These are phyloP conservation scores for Peribatodes rhomboidaria DNA, from an alignment of 2,888 invertebrate species.

Conservation along the genomic window DNA sequence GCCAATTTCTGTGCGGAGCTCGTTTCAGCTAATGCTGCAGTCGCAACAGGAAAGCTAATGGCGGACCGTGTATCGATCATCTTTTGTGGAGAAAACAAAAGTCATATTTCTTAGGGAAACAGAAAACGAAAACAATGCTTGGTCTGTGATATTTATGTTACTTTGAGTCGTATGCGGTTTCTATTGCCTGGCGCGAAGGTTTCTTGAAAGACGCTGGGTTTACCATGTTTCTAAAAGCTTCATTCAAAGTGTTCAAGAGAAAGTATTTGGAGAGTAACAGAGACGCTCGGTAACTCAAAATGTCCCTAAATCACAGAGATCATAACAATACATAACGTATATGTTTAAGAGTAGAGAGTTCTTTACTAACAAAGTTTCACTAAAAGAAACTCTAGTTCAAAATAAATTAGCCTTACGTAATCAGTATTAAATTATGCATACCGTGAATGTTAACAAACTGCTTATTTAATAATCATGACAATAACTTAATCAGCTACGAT, in stretches of 20 bases:
- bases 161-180: conserved; percentile 14
- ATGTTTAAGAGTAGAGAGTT: not conserved
- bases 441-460: conserved; percentile 15
- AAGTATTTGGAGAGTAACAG: not conserved
- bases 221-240: not conserved
- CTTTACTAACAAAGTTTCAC: not conserved
- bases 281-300: not conserved
- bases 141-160: conserved; percentile 28
- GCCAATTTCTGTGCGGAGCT: conserved; percentile 15
- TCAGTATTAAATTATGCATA: conserved; percentile 23
- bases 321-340: not conserved
- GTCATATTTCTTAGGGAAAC: conserved; percentile 42
- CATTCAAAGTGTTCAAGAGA: not conserved
- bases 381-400: conserved; percentile 17
- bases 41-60: conserved; percentile 42
- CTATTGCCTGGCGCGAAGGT: conserved; percentile 10
- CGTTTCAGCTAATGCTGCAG: conserved; percentile 24
- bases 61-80: conserved; percentile 43
- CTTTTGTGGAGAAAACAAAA: conserved; percentile 43
- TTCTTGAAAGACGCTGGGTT: not conserved
- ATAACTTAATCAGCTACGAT: conserved; percentile 23
- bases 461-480: conserved; percentile 28
- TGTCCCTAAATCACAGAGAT: not conserved
- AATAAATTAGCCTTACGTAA: conserved; percentile 12
- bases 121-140: conserved; percentile 35